Evolutionary conservation across 2,888 invertebrate species (phyloP), one percentile per base, ranked within the genome.

Genomic region (Lingula anatina): DNA sequence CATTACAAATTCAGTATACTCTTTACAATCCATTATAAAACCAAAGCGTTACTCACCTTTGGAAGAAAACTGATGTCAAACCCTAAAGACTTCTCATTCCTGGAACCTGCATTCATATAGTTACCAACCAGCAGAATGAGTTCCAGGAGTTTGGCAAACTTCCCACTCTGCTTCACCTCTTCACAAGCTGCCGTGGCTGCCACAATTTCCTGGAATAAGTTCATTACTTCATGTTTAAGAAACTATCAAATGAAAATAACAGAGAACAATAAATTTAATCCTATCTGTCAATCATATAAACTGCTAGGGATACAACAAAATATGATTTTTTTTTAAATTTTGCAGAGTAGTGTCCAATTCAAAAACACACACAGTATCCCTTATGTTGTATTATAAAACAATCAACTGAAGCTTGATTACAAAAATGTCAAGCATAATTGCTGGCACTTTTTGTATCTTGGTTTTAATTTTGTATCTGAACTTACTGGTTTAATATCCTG

Each of bases 51-150:
- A 48, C 54, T 54, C 47, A 90, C 90, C 83, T 97, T 96, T 0
- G 95, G 89, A 9, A 99, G 81, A 72, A 90, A 96, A 71, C 88
- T 93, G 65, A 99, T 91, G 78, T 99, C 96, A 76, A 97, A 99
- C 1, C 94, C 99, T 66, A 90, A 89, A 0, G 95, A 92, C 56
- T 76, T 90, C 1, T 89, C 94, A 71, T 95, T 94, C 67, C 87
- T 87, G 5, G 93, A 90, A 0, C 95, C 95, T 0, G 91, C 86
- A 77, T 97, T 97, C 90, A 99, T 91, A 69, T 90, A 94, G 78
- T 99, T 99, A 3, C 97, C 97, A 23, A 96, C 80, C 12, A 95
- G 77, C 0, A 99, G 80, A 53, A 97, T 84, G 0, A 97, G 79
- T 75, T 96, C 91, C 15, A 99, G 78, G 44, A 99, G 86, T 73